Base-by-base conservation (phyloP, 2,888 invertebrate species). In the Tipula helvola region DNA sequence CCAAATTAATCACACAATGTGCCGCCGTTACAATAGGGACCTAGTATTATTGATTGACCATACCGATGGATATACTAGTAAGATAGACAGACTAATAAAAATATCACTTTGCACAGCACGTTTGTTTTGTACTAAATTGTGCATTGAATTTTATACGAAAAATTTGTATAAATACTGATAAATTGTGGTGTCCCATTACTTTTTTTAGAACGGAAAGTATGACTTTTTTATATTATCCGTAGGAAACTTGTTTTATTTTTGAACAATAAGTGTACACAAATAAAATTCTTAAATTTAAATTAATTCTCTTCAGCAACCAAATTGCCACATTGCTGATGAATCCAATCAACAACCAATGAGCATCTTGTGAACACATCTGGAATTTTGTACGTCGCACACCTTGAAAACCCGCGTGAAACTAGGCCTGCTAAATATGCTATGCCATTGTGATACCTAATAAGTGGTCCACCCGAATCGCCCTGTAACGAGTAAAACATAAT, bases 391-490 rank as follows among this genome's bases (percentile, higher is more conserved):
- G 47, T 86, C 0, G 87, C 86, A 36, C 87, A 87, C 8, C 83
- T 18, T 5, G 39, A 7, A 39, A 87, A n/a, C 0, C 87, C 87
- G 52, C 84, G 84, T 7, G 87, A 87, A 2, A 87, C 87, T n/a
- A 87, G 71, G 0, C 86, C 87, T 52, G 84, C 83, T 36, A 87
- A 84, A n/a, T 5, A 36, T 18, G 52, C 44, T 13, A 12, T n/a
- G 39, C 16, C 47, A 10, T 28, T 10, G 0, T 2, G 44, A 12
- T 42, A 86, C 44, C 87, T 57, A 39, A 71, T 18, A 4, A 71
- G 28, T 28, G 87, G 87, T 13, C 87, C 87, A 83, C 87, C 87
- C 8, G 87, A 87, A 87, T 87, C 86, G 84, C 87, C 87, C 87
- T 87, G 12, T 36, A 57, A 41, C n/a, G n/a, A 13, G 4, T 52